Conservation (phyloP, 2,113 vertebrate species). For the Chlorodrepanis virens region DNA sequence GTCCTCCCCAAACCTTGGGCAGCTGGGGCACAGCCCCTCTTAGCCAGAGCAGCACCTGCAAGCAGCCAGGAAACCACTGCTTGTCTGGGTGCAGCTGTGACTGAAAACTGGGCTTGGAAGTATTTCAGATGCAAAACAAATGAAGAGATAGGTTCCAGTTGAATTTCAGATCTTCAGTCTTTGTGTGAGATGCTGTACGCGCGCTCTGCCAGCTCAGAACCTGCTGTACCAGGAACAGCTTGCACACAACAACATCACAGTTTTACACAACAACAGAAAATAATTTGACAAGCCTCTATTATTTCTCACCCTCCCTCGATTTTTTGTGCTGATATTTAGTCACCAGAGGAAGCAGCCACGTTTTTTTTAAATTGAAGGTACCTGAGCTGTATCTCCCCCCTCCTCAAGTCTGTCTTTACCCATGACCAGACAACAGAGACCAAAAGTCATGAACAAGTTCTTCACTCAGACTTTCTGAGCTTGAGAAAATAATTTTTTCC, state of each 20-base stretch:
- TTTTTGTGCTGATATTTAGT: neutral
- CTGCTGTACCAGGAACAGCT: neutral
- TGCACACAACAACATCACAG: too few relatives aligned
- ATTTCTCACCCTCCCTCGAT: neutral
- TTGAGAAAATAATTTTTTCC: neutral
- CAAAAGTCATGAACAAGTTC: neutral
- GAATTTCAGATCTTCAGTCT: neutral
- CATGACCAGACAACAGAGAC: neutral
- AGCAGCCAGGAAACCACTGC: neutral
- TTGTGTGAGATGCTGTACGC: neutral
- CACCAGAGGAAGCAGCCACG: neutral
- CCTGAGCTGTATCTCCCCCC: fast-evolving
- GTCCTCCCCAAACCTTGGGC: neutral
- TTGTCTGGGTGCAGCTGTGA: neutral
- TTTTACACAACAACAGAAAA: neutral
- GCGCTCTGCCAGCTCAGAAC: neutral
- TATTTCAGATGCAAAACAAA: neutral
- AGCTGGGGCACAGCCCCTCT: neutral
- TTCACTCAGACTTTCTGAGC: neutral
- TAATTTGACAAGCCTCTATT: neutral
- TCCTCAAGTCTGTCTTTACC: neutral
- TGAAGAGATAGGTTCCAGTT: fast-evolving
- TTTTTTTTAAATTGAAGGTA: neutral
- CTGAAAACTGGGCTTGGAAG: neutral
- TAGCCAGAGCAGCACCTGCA: neutral